Evolutionary conservation across 1,140 invertebrate species (phyloP), one percentile per base, ranked within the genome.

Genomic region (Hylaeus volcanicus): DNA sequence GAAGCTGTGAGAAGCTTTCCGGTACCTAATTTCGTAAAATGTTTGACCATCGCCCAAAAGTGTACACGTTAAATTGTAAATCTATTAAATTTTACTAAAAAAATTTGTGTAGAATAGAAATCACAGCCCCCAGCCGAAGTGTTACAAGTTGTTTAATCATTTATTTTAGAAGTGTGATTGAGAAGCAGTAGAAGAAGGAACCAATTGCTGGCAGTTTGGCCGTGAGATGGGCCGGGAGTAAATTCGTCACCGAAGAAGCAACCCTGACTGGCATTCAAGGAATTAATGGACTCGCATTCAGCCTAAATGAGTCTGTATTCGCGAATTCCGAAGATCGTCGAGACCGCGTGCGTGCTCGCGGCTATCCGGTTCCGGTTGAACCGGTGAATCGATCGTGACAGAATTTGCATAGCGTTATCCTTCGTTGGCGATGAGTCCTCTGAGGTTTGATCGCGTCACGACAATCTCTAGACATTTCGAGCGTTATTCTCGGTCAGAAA

Each of bases 371-470:
- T 74, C 61, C 71, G 77, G 71, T 66, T 45, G 14, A 58, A 65
- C 77, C 61, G 77, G 77, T 56, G 61, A 79, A 79, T 79, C 77
- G 77, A 79, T 79, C 77, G 77, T 65, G 77, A 79, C 61, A 66
- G 53, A 51, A 79, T 79, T 79, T 79, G 77, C 77, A 79, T 79
- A 74, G 26, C 61, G 41, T 74, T 55, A 65, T 73, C 14, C 60
- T 37, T 56, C 26, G 58, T n/a, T 48, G 11, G 5, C 39, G 39
- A 73, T 58, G 48, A 58, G 3, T 4, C 41, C n/a, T 58, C 45
- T 69, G 3, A 51, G 11, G 51, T 51, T 51, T 51, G 51, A 51
- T 51, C 51, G 9, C 51, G 51, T 51, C 51, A 51, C 51, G 51
- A 14, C 61, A 64, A 64, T 43, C 61, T 39, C 8, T 2, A 61